Conservation (phyloP, 92 coral and sea anemone species). For the Zoanthus sansibaricus region DNA sequence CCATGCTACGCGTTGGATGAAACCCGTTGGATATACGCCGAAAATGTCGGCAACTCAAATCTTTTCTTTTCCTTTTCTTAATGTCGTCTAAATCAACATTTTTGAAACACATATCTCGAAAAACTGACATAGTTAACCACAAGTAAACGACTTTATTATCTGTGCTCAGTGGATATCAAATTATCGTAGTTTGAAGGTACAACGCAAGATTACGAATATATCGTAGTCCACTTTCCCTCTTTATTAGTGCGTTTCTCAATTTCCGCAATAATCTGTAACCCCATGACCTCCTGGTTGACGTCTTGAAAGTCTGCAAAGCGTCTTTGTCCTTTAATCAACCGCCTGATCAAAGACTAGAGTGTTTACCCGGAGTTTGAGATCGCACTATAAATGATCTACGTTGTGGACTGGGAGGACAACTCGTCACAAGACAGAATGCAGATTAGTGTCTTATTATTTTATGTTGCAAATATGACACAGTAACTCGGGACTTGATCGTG, state of each 20-base stretch:
- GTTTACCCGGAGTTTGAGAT: background rate
- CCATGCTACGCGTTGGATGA: background rate
- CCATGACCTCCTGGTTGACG: constrained; percentile 26
- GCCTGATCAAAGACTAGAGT: background rate
- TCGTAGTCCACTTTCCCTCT: background rate
- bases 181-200: background rate
- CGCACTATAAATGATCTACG: background rate
- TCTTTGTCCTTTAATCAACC: background rate
- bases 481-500: constrained; percentile 7
- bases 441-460: constrained; percentile 32
- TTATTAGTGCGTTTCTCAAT: constrained; percentile 17
- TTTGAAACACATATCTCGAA: background rate
- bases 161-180: background rate
- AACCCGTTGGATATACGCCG: background rate
- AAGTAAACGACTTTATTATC: background rate
- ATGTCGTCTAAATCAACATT: background rate
- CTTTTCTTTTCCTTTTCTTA: constrained; percentile 14
- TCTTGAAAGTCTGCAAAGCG: constrained; percentile 9
- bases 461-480: constrained; percentile 15
- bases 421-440: constrained; percentile 38
- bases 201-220: background rate
- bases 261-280: constrained; percentile 21
- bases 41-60: background rate
- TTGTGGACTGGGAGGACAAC: too few relatives aligned
- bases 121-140: background rate